Conservation (phyloP, 2,888 invertebrate genomes). For the Meghimatium bilineatum region DNA sequence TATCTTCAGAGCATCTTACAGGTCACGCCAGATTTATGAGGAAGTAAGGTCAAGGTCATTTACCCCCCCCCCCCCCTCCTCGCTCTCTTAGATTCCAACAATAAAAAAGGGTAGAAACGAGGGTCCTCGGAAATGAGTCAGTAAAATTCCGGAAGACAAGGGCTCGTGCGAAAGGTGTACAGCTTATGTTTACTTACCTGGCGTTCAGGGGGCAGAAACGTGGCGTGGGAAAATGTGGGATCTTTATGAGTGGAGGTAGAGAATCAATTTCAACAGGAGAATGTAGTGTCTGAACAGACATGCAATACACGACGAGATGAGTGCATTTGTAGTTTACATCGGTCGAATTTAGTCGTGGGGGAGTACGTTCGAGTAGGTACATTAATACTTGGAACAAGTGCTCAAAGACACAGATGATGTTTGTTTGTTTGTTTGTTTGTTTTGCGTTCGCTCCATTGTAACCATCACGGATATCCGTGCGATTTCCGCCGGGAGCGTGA, state of each 20-base stretch:
- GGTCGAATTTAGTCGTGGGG: not conserved
- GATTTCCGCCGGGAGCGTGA: too few species aligned
- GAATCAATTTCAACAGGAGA: not conserved
- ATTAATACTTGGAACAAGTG: too few species aligned
- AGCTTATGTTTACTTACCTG: slow-evolving; percentile 23
- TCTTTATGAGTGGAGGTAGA: not conserved
- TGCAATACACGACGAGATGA: not conserved
- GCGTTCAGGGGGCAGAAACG: not conserved
- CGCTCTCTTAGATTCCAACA: not conserved
- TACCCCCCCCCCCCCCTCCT: too few species aligned
- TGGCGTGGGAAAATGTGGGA: slow-evolving; percentile 28
- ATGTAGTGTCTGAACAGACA: not conserved
- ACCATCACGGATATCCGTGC: too few species aligned
- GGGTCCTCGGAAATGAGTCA: slow-evolving; percentile 14
- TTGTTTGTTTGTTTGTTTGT: too few species aligned
- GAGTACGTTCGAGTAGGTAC: too few species aligned
- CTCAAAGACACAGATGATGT: too few species aligned
- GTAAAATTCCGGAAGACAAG: not conserved
- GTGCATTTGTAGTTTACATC: not conserved
- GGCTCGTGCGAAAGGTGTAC: not conserved
- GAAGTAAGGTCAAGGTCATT: not conserved
- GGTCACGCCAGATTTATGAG: not conserved
- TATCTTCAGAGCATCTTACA: not conserved
- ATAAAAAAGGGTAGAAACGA: too few species aligned
- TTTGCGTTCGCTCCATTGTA: too few species aligned